Evolutionary conservation across 2,797 vertebrate species (phyloP), one percentile per base, ranked within the genome.

Genomic region (Eupleurogrammus muticus): DNA sequence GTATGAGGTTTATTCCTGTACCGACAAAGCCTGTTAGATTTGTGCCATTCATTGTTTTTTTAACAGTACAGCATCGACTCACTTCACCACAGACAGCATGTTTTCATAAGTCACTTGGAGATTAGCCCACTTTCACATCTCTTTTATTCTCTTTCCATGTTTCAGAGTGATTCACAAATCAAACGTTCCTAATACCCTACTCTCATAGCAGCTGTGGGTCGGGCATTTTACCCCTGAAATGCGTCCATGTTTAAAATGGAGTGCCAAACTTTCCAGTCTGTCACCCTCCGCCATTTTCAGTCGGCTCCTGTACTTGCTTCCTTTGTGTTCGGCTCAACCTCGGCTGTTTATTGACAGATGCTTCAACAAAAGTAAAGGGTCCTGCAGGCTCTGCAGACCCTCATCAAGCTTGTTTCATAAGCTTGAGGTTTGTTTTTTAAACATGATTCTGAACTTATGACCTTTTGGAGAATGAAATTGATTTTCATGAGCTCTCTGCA

Each of bases 211-310:
- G 71, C 79, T 70, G 81, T 59, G 55, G 69, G 64, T 77, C 46
- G 63, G 57, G 13, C 75, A 40, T 54, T 68, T 77, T 76, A 77
- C 70, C 20, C 48, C 5, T 65, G 66, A 48, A 70, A 66, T 20
- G 54, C 60, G 65, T 77, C 65, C 10, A 28, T 75, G 71, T 79
- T 85, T 69, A 68, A 48, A 77, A 28, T 36, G 5, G 21, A 44
- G 24, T 47, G 79, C 60, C 75, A 73, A 77, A 80, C 71, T 80
- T 87, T 85, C 82, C 87, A 84, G 76, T 60, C 68, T 53, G 64
- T 64, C 67, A 36, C 16, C 70, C 81, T 67, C 66, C 73, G 2
- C 61, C 73, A 57, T 1, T 47, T 38, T 60, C 63, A 1, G 36
- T 75, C 77, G 66, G 42, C 69, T 72, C 51, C 70, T 71, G 79